A percentile compares a stretch with the other conserved stretches of the same genome.
These are phyloP conservation scores for Syngnathoides biaculeatus DNA, from an alignment of 2,113 vertebrate genomes.

Conservation along the genomic window DNA sequence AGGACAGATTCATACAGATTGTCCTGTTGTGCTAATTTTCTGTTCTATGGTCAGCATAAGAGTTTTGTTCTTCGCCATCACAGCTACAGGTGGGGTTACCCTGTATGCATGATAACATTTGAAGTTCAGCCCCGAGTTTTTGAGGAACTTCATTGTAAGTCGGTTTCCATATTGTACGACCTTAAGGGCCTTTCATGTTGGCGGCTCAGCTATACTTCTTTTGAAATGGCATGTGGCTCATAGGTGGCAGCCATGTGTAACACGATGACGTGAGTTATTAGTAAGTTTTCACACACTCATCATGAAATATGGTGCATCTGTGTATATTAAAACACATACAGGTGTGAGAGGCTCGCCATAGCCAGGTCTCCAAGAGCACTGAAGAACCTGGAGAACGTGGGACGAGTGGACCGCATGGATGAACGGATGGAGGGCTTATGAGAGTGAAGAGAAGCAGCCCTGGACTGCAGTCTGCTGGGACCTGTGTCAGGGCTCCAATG, in stretches of 20 bases:
- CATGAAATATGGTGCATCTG: constrained; percentile 1
- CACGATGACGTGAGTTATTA: background rate
- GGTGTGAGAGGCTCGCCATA: background rate
- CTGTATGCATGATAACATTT: too few relatives aligned
- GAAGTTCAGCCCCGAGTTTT: too few relatives aligned
- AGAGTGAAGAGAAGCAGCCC: background rate
- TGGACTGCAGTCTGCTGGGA: background rate
- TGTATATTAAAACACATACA: background rate
- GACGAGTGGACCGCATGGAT: constrained; percentile 1
- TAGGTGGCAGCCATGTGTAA: background rate
- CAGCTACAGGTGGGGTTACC: too few relatives aligned
- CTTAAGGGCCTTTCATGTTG: background rate
- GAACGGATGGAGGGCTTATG: constrained; percentile 5
- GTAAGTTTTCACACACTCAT: background rate
- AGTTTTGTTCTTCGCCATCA: too few relatives aligned
- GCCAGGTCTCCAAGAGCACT: background rate
- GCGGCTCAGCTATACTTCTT: background rate
- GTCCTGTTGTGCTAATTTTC: too few relatives aligned
- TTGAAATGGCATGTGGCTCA: constrained; percentile 5
- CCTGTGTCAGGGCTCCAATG: constrained; percentile 4
- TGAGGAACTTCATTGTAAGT: too few relatives aligned
- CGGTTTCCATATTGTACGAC: background rate
- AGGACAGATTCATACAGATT: too few relatives aligned
- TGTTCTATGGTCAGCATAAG: too few relatives aligned
- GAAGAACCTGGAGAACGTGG: background rate